Evolutionary conservation across 2,888 invertebrate genomes (phyloP), one percentile per base, ranked within the genome.

Genomic region (Synanthedon formicaeformis): DNA sequence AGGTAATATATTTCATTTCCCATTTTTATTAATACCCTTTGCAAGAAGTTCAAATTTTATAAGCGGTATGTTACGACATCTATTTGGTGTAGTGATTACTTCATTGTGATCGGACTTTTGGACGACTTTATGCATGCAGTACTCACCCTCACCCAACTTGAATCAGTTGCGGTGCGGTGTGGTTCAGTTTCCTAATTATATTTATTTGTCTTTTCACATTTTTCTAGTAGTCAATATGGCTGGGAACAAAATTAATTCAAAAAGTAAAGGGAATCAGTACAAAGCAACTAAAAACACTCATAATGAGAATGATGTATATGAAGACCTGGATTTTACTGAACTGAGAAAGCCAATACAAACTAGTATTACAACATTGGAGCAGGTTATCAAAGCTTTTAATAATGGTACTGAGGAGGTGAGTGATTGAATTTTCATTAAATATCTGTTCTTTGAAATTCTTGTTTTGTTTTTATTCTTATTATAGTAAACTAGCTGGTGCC

Each of bases 371-470:
- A 92, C 92, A 51, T 89, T 94, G 68, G 86, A 88, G 54, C 92
- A 95, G 74, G 91, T 93, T 12, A 86, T 92, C 48, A 90, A 91
- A 66, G 90, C 94, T 56, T 91, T 92, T 69, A 92, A 94, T 67
- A 90, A 90, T 65, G 94, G 93, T 52, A 94, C 93, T 61, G 90
- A 91, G 63, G 95, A 94, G 89, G 92, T 94, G 77, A 81, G 80
- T 70, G 54, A 53, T 49, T 34, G 2, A 10, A 34, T 34, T 34
- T 34, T 34, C 34, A 34, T 10, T 34, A 23, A 23, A 23, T 23
- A n/a, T 14, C 48, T 41, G 16, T 18, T 16, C 4, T 18, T 12
- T 18, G 11, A 8, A n/a, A n/a, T n/a, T n/a, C 14, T 8, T 14
- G n/a, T 45, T 6, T 10, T 45, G 1, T 13, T 14, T 34, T 10